Evolutionary conservation across 2,113 vertebrate genomes (phyloP), one percentile per base, ranked within the genome.

Genomic region (Sinocyclocheilus rhinocerous): DNA sequence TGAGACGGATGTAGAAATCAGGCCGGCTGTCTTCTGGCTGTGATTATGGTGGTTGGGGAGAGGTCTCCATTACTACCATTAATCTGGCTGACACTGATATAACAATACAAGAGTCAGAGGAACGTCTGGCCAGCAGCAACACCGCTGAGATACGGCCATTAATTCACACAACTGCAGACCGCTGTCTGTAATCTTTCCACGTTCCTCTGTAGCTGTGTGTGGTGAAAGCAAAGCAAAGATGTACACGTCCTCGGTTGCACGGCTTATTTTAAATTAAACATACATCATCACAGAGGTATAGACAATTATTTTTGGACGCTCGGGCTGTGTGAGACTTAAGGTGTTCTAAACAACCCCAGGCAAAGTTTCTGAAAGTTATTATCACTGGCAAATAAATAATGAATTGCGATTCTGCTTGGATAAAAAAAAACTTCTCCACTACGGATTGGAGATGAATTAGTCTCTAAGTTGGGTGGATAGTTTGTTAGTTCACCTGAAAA

Each of bases 11-110:
- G 42, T 76, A 50, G 55, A 81, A 63, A 70, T 84, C 29, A 63
- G 52, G 59, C 59, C 82, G 61, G 48, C 69, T 85, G 65, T 76
- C 42, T 88, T 72, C 39, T 81, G 77, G 55, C 70, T 59, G 72
- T 88, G 89, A 89, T 90, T 85, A 70, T 88, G 52, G 65, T 76
- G 75, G 80, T 24, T 33, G 83, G 86, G 45, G 59, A 90, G 88
- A 83, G 61, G 48, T 79, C 88, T 88, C 85, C 78, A 90, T 91
- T 89, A 87, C 85, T 88, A 45, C 84, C 90, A 89, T 93, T 90
- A 83, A 86, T 93, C 92, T 89, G 85, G 65, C 80, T 91, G 91
- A 91, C 92, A 92, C 88, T 91, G 92, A 91, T 92, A 83, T 65
- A 79, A 76, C 90, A 90, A 90, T 89, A 91, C 88, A 89, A 45